Conservation (phyloP, 2,888 invertebrate species). For the Arctia plantaginis region DNA sequence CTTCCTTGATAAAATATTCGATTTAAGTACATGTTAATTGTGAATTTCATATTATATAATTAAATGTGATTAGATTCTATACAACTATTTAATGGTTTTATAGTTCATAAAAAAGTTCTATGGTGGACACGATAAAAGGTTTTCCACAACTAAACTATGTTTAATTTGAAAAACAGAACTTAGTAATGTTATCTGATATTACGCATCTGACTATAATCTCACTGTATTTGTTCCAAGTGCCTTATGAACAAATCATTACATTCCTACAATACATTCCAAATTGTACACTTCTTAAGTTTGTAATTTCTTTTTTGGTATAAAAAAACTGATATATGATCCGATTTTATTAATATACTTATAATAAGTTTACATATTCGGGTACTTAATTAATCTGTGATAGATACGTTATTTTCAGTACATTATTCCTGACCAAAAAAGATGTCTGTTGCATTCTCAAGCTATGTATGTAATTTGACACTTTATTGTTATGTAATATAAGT, state of each 20-base stretch:
- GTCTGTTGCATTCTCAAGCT: slow-evolving; percentile 50
- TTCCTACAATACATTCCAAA: slow-evolving; percentile 77
- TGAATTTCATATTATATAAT: slow-evolving; percentile 62
- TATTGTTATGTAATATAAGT: slow-evolving; percentile 18
- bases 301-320: background rate
- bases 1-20: slow-evolving; percentile 62
- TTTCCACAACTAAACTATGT: slow-evolving; percentile 39
- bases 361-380: slow-evolving; percentile 55
- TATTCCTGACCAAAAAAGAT: background rate
- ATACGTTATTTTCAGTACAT: slow-evolving; percentile 40
- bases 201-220: slow-evolving; percentile 67
- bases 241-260: slow-evolving; percentile 83
- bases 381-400: slow-evolving; percentile 82
- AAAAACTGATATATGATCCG: slow-evolving; percentile 26
- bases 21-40: slow-evolving; percentile 69
- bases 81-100: slow-evolving; percentile 76
- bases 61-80: slow-evolving; percentile 74
- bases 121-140: slow-evolving; percentile 40
- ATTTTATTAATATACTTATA: slow-evolving; percentile 1
- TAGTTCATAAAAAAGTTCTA: slow-evolving; percentile 62
- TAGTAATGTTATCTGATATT: slow-evolving; percentile 42
- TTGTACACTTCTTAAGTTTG: slow-evolving; percentile 21
- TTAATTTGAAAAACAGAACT: slow-evolving; percentile 48
- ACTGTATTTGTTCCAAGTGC: slow-evolving; percentile 84
- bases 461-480: slow-evolving; percentile 38